Evolutionary conservation across 2,797 vertebrate genomes (phyloP), one percentile per base, ranked within the genome.

Genomic region (Brotula barbata): DNA sequence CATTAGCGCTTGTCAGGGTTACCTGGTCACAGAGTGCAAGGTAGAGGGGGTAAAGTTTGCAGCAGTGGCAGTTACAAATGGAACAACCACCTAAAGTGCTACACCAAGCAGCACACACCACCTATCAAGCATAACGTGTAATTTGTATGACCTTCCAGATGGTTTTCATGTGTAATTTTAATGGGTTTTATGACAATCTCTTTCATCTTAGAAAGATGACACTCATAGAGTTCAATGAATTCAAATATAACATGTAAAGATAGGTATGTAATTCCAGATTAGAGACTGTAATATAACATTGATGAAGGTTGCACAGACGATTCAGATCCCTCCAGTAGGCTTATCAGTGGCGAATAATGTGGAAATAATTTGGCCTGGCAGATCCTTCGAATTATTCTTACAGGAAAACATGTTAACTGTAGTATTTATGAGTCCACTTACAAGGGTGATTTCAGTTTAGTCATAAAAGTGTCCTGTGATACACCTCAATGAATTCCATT

Each of bases 11-110:
- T 64, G 51, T 69, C 42, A 50, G 56, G 43, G 59, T 58, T 40
- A 82, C 77, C 73, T 80, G 78, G 80, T 82, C 68, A 79, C 28
- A 60, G 75, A 74, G 75, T 74, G 47, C 13, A 58, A 62, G 28
- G 47, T 39, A 39, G 22, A 19, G 23, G 34, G 23, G 58, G 37
- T 15, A 22, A 15, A 45, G 31, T n/a, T 37, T n/a, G 14, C 52
- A 63, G 46, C 20, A 15, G 41, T 20, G 13, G 28, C 59, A 57
- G 53, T 12, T 62, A 57, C 14, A 46, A 46, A 46, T 20, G 16
- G 34, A 70, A 16, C 28, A 15, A 39, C 19, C 39, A 16, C n/a
- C 39, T 7, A 12, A 1, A 45, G 43, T 36, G 3, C 31, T 46
- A 49, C 22, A n/a, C 22, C 8, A 4, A n/a, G 41, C 36, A 43